These are phyloP conservation scores for Halcyon leucocephala DNA, from an alignment of 2,797 vertebrate species.

Conservation along the genomic window DNA sequence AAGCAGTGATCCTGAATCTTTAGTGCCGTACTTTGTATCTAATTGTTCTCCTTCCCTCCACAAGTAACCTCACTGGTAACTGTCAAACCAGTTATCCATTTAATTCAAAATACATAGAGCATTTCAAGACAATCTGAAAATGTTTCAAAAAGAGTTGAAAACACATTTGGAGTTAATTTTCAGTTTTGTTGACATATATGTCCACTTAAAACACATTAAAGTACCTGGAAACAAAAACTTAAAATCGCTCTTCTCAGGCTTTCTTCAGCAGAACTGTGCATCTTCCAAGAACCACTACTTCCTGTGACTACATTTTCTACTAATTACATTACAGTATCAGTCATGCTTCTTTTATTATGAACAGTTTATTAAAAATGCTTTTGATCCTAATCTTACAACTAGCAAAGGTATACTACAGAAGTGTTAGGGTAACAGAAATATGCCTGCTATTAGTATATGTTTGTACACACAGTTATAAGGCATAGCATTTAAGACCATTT, in stretches of 20 bases:
- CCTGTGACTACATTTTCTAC: neutral
- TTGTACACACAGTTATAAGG: too few relatives aligned
- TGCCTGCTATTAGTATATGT: too few relatives aligned
- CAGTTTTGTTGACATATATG: neutral
- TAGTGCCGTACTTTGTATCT: rapidly evolving
- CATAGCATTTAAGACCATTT: too few relatives aligned
- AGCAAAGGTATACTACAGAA: too few relatives aligned
- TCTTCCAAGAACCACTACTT: neutral
- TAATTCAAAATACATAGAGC: neutral
- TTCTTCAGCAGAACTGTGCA: neutral
- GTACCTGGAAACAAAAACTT: neutral
- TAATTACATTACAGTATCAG: neutral
- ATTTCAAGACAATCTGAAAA: neutral
- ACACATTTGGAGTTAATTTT: neutral
- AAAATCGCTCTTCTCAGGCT: neutral
- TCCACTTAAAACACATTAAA: neutral
- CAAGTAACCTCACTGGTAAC: neutral
- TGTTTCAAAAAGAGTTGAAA: neutral
- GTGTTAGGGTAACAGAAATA: too few relatives aligned
- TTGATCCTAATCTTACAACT: too few relatives aligned
- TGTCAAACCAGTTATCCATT: neutral
- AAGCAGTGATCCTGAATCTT: neutral
- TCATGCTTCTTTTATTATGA: neutral
- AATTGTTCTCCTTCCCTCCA: neutral
- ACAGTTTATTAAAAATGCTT: neutral